Evolutionary conservation across 2,113 vertebrate species (phyloP), one percentile per base, ranked within the genome.

Genomic region (Perca fluviatilis): DNA sequence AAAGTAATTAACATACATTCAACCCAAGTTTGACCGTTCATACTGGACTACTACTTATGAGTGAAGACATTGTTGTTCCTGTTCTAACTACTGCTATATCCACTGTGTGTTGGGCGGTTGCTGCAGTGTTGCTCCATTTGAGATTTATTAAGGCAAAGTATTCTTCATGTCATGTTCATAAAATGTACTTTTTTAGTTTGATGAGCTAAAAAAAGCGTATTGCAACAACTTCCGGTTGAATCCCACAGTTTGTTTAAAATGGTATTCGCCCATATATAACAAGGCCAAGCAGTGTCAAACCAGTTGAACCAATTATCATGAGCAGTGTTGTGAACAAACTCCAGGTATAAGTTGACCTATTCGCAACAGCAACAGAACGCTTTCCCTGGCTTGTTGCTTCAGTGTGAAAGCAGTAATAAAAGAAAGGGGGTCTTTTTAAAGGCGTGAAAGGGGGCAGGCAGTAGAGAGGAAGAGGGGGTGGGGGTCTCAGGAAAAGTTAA

Each of bases 401-500:
- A 33, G 76, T 85, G 85, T 90, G 83, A 87, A 84, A 86, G 86
- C 76, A 40, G 63, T 57, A 66, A 80, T 84, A 86, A 90, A 90
- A 89, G 86, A 71, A 71, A 62, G 81, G 64, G 82, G 80, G 80
- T 83, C 51, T 75, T 72, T 83, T 84, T 86, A 83, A 43, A 83
- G 76, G 88, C 71, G 16, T 89, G 69, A 81, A 72, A 80, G 79
- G 58, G 56, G 72, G 72, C 49, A 43, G 65, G 80, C 46, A 21
- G 78, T 30, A n/a, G 57, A 33, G 77, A 64, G 27, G 46, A 73
- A 64, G 75, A 23, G 46, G 40, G 49, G 23, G 56, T 1, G 25
- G 27, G 43, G 50, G 53, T 78, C 71, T 75, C 84, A 91, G 90
- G 87, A 94, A 92, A 88, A 88, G 88, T 86, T 80, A 88, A 86